These are phyloP conservation scores for Euschistus heros DNA, from an alignment of 1,140 invertebrate genomes.

Conservation along the genomic window DNA sequence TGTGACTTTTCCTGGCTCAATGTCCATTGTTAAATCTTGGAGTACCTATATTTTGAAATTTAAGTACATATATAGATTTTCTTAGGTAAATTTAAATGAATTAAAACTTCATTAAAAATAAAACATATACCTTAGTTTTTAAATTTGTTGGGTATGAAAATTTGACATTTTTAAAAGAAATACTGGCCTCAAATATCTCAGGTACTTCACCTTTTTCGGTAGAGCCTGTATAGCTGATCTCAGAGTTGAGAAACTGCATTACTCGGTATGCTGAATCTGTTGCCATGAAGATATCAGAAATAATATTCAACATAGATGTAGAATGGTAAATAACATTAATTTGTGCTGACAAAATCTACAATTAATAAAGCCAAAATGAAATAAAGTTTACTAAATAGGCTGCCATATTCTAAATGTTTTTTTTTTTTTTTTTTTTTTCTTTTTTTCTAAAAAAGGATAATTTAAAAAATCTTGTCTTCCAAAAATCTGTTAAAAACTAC, in stretches of 20 bases:
- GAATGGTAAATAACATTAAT: background rate
- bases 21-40: slow-evolving; percentile 59
- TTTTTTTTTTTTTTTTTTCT: too few relatives aligned
- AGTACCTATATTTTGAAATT: slow-evolving; percentile 48
- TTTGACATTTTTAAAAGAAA: slow-evolving; percentile 60
- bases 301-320: background rate
- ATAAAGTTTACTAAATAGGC: too few relatives aligned
- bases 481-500: too few relatives aligned
- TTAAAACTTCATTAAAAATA: too few relatives aligned
- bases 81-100: too few relatives aligned
- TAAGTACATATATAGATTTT: too few relatives aligned
- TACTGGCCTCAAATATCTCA: slow-evolving; percentile 50
- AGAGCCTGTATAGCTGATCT: background rate
- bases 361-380: too few relatives aligned
- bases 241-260: background rate
- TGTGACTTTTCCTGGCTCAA: slow-evolving; percentile 73
- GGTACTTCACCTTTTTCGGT: slow-evolving; percentile 46
- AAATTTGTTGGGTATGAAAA: slow-evolving; percentile 71
- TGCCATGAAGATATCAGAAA: background rate
- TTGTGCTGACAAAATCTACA: background rate
- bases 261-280: background rate
- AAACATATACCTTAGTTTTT: slow-evolving; percentile 43
- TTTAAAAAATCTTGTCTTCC: too few relatives aligned
- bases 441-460: too few relatives aligned
- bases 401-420: too few relatives aligned